Evolutionary conservation across 2,113 vertebrate genomes (phyloP), one percentile per base, ranked within the genome.

Genomic region (Psettodes erumei): DNA sequence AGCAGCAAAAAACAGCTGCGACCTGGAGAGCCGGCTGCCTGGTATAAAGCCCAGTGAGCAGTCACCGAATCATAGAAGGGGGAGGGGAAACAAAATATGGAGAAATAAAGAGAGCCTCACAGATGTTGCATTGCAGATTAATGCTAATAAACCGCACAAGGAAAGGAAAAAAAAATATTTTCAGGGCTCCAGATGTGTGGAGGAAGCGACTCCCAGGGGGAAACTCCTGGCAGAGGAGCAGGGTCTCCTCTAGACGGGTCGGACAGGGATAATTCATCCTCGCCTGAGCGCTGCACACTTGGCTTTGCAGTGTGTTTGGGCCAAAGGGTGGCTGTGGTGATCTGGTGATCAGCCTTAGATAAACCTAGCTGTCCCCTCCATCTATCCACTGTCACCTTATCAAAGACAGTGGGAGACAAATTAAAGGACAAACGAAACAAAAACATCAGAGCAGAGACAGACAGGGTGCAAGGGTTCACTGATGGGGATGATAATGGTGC

Each of bases 141-240:
- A 80, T 83, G 40, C 63, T 73, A 75, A 82, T 61, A 75, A 81
- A 77, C 55, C 7, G 42, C 15, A 54, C 40, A 85, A 64, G 48
- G 53, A 74, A 13, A 33, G 67, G 48, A 33, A 23, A 16, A 21
- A 32, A 61, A 45, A 58, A 51, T 38, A 43, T 35, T 59, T 68
- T 77, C 75, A 64, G 77, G 23, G 81, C 78, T 78, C 83, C 91
- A 92, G 90, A 93, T 90, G 90, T 86, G 79, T 53, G 33, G 81
- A 86, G 67, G 83, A 87, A 87, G 75, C 27, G 48, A 42, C 72
- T 91, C 93, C 85, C 85, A 0, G 21, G 64, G 82, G 85, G 79
- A 76, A 75, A 74, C 70, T 81, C 76, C 86, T 85, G 85, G 84
- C 84, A 70, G 74, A 77, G 54, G 38, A 60, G 40, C 30, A 2